Base-by-base conservation (phyloP, 2,113 vertebrate species). In the Fregetta grallaria region DNA sequence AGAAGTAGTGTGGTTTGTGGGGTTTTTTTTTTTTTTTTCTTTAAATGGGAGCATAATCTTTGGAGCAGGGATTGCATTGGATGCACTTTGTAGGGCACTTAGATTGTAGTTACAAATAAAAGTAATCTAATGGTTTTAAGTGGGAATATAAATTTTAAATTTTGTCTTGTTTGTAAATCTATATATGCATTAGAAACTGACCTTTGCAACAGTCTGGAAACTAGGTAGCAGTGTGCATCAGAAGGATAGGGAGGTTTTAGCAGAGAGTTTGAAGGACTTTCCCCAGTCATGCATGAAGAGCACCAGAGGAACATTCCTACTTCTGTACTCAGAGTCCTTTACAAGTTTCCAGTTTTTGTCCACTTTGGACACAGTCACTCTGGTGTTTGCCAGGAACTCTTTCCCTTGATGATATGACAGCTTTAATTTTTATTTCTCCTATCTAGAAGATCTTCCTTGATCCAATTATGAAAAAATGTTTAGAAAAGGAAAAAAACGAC, bases 401-500 rank as follows among this genome's bases (percentile, higher is more conserved):
- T 72, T 81, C 15, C 26, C 13, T 61, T 76, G 49, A 42, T 45
- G 59, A 30, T 47, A 13, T 34, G 7, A 86, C 36, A 91, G 4
- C 59, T 70, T 61, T 82, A 13, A 10, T 63, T 76, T 81, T 63
- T 38, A 15, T 27, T 80, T 88, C 86, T 76, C 72, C 61, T 71
- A 15, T 34, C 27, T 42, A 95, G 96, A 92, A 83, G 8, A 75
- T 89, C 30, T 80, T 77, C 72, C 42, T 49, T 89, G 78, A 88
- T 76, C 94, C 81, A 94, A 97, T 96, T 96, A 98, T 98, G 98
- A 97, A 98, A 99, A 98, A 94, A 99, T 99, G 99, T 99, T 99
- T 90, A 99, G 99, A 77, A 99, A 99, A 97, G 99, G 98, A 50
- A 99, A 99, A 91, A 99, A 99, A 90, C 98, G 99, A 34, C 99